Evolutionary conservation across 2,113 vertebrate genomes (phyloP), one percentile per base, ranked within the genome.

Genomic region (Cheilinus undulatus): DNA sequence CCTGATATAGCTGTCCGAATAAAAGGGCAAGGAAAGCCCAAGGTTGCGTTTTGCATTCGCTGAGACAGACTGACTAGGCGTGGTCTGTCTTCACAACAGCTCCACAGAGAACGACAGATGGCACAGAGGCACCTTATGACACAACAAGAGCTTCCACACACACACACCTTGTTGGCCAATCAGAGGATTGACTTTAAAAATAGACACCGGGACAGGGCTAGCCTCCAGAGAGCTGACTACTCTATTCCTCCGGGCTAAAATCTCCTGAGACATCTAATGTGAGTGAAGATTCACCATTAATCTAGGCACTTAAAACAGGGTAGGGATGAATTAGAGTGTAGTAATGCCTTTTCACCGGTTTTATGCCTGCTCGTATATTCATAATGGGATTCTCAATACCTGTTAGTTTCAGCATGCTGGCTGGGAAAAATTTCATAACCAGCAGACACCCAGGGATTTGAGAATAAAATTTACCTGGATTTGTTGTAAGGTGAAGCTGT

Each of bases 51-150:
- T 78, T 85, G 72, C 72, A 86, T 87, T 84, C 70, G 60, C 52
- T 61, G 38, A 83, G 67, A 76, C 69, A 70, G 69, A 65, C 60
- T 56, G 63, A 53, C 73, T 58, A 82, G 87, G 85, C 62, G 82
- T 87, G 85, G 88, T 86, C 78, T 54, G 62, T 79, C 64, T 66
- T 83, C 69, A 80, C 62, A 75, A 80, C 56, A 11, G 78, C 85
- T 89, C 78, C 68, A 78, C 71, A 80, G 71, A 90, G 84, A 82
- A 73, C 81, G 82, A 90, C 93, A 94, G 93, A 94, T 94, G 93
- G 93, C 81, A 84, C 75, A 80, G 76, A 89, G 82, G 74, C 82
- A 88, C 89, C 89, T 92, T 82, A 88, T 85, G 87, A 89, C 91
- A 87, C 80, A 86, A 90, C 69, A 86, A 63, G 66, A 87, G 80